Conservation (phyloP, 2,113 vertebrate species). For the Natator depressus region DNA sequence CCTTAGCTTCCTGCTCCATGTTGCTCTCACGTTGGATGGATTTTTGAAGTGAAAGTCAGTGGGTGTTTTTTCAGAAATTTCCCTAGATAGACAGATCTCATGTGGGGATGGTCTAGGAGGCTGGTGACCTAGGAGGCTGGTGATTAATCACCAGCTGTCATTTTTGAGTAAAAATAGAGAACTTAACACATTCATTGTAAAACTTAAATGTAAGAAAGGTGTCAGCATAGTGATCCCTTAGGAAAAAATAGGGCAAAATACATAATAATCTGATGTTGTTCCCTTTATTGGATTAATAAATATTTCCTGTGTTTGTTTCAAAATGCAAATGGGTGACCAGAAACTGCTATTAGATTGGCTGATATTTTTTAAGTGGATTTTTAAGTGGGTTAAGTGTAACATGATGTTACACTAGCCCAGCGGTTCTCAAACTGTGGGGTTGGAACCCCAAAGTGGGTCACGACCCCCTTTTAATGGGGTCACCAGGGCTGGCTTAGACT, state of each 20-base stretch:
- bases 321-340: background rate
- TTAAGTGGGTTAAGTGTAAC: background rate
- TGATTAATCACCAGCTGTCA: constrained; percentile 18
- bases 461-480: no score
- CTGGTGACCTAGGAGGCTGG: background rate
- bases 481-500: no score
- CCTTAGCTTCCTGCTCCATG: background rate
- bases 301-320: background rate
- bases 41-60: background rate
- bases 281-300: background rate
- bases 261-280: background rate
- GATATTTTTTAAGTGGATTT: background rate
- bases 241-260: background rate
- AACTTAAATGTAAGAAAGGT: background rate
- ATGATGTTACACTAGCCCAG: background rate
- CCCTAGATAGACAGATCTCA: background rate
- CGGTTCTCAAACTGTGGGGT: no score
- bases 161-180: background rate
- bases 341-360: background rate
- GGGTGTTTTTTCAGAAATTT: background rate
- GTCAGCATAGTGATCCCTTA: background rate
- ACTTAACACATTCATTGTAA: background rate
- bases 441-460: no score
- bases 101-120: background rate
- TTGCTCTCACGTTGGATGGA: background rate